Evolutionary conservation across 2,797 vertebrate genomes (phyloP), one percentile per base, ranked within the genome.

Genomic region (Australoheros facetus): DNA sequence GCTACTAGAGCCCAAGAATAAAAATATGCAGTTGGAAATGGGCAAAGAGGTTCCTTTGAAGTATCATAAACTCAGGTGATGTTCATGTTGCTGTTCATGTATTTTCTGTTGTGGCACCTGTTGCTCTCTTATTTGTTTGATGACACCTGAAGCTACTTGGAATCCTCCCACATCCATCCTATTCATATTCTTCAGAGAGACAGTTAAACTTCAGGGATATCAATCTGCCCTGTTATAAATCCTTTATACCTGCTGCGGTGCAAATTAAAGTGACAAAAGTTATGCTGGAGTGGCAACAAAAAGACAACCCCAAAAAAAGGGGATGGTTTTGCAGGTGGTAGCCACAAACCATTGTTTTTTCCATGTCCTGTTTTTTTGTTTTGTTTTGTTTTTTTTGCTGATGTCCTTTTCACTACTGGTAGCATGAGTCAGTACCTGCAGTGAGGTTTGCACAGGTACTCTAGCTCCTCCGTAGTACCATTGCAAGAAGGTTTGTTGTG

Each of bases 1-100:
- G 34, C 12, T 60, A 60, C 32, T 39, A 51, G 48, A 51, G n/a
- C 21, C n/a, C 37, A 17, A 42, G 37, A 64, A 64, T 26, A 64
- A 64, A 62, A 64, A 64, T 64, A 42, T 64, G 60, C 21, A 64
- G 37, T 26, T 45, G 60, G 42, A 64, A 64, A 64, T 45, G 37
- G 45, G 26, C 21, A 45, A 42, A 42, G 37, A 64, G 60, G 21
- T 64, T 17, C 37, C 37, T 26, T 45, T 64, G 19, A 39, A 60
- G 58, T 64, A 62, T 45, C 8, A 58, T 55, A 69, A 69, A 45
- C 53, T 30, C 26, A 8, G 14, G 13, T 56, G 26, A 69, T 30
- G 37, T 19, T 26, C 14, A 13, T 1, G 21, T 11, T 45, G 60
- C 8, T 26, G 8, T 42, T 62, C 21, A 64, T 45, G 42, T 9